Evolutionary conservation across 2,888 invertebrate species (phyloP), one percentile per base, ranked within the genome.

Genomic region (Camponotus fellah): DNA sequence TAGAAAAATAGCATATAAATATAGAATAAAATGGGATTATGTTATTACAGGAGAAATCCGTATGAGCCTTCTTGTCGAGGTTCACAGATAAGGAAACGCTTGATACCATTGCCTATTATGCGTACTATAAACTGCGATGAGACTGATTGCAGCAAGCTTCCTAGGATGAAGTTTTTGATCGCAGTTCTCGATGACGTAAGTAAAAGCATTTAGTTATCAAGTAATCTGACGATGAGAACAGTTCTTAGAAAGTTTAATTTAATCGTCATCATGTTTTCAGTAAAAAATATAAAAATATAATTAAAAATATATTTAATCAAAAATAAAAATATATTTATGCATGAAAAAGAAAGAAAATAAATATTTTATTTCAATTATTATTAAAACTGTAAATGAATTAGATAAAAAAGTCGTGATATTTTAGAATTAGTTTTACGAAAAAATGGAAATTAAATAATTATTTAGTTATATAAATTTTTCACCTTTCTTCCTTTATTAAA

Each of bases 11-110:
- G 26, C 21, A 49, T n/a, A n/a, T n/a, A n/a, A n/a, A n/a, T n/a
- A n/a, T 56, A 32, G n/a, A 10, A 26, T 32, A 56, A 69, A 62
- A 9, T 40, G 40, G 12, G 21, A 62, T 62, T 5, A 3, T 3
- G 2, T 21, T 43, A 37, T 40, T 71, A 6, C 46, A 90, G 90
- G 26, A 34, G 43, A 12, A 80, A 85, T 17, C 90, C 90, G 3
- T 90, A 71, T 58, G 85, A 91, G 5, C 77, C 71, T 2, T 26
- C 43, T 3, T 90, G 90, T 68, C 86, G 91, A 75, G 90, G 91
- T 21, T 62, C 69, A 12, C 87, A 87, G 86, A 68, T 83, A 34
- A 89, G 62, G 17, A 68, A 89, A 83, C 91, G 90, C 9, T 64
- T 84, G 2, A 53, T 72, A 75, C 69, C 83, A 3, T 81, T 82